Base-by-base conservation (phyloP, 2,797 vertebrate genomes). In the Dendrocincla fuliginosa region DNA sequence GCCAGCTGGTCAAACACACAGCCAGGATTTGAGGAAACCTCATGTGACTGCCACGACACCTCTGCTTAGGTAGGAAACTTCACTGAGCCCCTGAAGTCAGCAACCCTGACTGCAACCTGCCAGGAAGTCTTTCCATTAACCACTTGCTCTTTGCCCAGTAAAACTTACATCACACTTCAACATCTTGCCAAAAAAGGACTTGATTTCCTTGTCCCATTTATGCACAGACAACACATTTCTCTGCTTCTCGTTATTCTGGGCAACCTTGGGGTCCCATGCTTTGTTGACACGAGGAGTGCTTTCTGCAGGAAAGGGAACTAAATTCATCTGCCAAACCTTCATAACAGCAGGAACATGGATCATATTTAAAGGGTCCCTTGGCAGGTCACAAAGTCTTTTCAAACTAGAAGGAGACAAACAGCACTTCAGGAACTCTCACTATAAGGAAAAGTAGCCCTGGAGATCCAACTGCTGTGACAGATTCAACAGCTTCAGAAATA, bases 371-470 rank as follows among this genome's bases (percentile, higher is more conserved):
- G 39, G n/a, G 60, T 37, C 35, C 24, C 53, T 65, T 61, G 64
- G 37, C 53, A 90, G 64, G 89, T 60, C 84, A 93, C 70, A 57
- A 75, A 77, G 56, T 33, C 69, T 75, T 91, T 84, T 68, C 65
- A 50, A 80, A 74, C n/a, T 11, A 28, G 16, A 67, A 76, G 56
- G 1, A 81, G 39, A 53, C 0, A 2, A 77, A 86, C 25, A 78
- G 42, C 28, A 50, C 25, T 61, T 67, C 49, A 80, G 39, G 37
- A 93, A 59, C 56, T 41, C 44, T 18, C n/a, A 8, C 25, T 42
- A 0, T 8, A 59, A 76, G 23, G 80, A 84, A 84, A 90, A 92
- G 47, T 1, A 89, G 17, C 42, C 39, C 69, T 41, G 16, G 25
- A 86, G 61, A 61, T 55, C 35, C 53, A 78, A 41, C 20, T 32